Percentiles rank a stretch among this genome's conserved stretches.
These are phyloP conservation scores for Sesia apiformis DNA, from an alignment of 2,888 invertebrate species.

Conservation along the genomic window DNA sequence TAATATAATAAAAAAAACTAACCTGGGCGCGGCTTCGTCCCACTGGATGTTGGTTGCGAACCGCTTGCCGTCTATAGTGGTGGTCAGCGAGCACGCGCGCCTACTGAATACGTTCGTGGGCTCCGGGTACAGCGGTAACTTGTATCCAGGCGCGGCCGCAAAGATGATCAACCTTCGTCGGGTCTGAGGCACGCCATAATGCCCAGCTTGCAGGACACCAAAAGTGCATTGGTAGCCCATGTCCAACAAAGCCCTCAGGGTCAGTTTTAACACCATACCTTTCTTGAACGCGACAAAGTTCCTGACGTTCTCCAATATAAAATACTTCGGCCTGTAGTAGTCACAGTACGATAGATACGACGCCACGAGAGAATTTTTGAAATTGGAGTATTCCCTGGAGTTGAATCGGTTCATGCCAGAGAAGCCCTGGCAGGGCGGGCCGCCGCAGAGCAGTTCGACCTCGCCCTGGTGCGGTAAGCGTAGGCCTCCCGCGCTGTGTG, in stretches of 20 bases:
- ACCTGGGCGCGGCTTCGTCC: conserved; percentile 81
- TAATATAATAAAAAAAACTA: not conserved
- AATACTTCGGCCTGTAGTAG: conserved; percentile 87
- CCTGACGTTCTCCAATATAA: conserved; percentile 88
- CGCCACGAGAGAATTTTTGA: conserved; percentile 89
- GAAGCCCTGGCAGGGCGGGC: conserved; percentile 93
- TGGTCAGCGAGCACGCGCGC: conserved; percentile 75
- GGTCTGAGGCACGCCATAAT: conserved; percentile 89
- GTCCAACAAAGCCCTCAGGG: conserved; percentile 81
- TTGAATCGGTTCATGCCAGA: conserved; percentile 93
- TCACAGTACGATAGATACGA: conserved; percentile 90
- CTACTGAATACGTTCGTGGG: conserved; percentile 85
- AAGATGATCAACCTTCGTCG: conserved; percentile 84
- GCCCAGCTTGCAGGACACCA: conserved; percentile 89
- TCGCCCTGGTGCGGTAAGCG: conserved; percentile 83
- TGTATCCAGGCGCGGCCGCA: conserved; percentile 86
- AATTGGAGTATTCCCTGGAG: conserved; percentile 86
- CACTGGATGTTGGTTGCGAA: conserved; percentile 73
- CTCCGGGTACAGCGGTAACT: conserved; percentile 84
- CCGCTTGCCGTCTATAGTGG: conserved; percentile 61
- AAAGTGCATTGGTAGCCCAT: conserved; percentile 94
- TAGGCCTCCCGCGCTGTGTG: conserved; percentile 62
- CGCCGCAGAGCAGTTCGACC: conserved; percentile 88
- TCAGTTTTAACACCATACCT: conserved; percentile 86
- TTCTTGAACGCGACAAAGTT: conserved; percentile 90